These are phyloP conservation scores for Lagenorhynchus albirostris DNA, from an alignment of 2,113 vertebrate genomes.

Conservation along the genomic window DNA sequence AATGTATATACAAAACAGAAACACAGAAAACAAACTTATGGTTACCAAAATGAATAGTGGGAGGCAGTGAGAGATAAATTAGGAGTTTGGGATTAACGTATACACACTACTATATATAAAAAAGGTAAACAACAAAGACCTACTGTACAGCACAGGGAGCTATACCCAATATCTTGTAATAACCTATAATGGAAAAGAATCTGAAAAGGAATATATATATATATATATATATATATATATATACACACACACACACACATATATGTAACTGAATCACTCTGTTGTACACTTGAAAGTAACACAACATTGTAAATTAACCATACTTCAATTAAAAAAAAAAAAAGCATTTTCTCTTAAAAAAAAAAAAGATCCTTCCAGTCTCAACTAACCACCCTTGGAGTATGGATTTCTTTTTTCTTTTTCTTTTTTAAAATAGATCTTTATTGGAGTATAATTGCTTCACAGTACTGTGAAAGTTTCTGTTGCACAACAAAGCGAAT, in stretches of 20 bases:
- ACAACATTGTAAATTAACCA: neutral
- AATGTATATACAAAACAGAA: neutral
- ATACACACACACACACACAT: neutral
- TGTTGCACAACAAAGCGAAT: too few species aligned
- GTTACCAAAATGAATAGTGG: neutral
- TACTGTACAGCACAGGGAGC: neutral
- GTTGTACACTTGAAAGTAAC: neutral
- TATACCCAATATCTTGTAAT: neutral
- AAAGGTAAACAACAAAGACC: neutral
- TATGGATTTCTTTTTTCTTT: neutral
- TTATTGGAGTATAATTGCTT: too few species aligned
- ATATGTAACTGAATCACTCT: neutral
- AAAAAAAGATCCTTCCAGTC: neutral
- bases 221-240: neutral
- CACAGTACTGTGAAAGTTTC: too few species aligned
- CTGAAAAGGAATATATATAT: neutral
- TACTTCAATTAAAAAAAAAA: neutral
- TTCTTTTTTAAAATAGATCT: too few species aligned
- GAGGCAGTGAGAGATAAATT: neutral
- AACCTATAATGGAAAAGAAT: neutral
- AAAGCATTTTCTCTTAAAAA: neutral
- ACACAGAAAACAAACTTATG: neutral
- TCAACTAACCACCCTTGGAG: neutral
- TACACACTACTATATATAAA: neutral
- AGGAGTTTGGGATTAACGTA: neutral